phyloP scores from a whole-genome alignment of 1,140 invertebrate genomes.

The Temnothorax curvispinosus region DNA sequence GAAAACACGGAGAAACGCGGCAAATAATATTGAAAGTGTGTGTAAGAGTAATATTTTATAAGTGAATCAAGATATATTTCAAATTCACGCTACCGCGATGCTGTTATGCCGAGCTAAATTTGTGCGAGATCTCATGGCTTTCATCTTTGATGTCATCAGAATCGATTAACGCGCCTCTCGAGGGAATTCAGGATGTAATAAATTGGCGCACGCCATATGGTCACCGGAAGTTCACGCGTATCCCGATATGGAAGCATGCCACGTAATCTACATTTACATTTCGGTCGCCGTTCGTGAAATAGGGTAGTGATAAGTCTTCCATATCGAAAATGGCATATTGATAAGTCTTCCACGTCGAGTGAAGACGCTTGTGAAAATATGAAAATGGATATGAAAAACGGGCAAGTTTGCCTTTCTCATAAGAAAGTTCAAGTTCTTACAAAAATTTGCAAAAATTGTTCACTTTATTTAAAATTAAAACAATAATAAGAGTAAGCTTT shows the following conservation, averaged over 20 bases:
- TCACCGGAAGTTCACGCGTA: slow-evolving; percentile 37
- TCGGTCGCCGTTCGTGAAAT: neutral
- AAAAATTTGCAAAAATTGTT: neutral
- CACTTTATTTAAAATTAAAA: neutral
- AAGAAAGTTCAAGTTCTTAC: neutral
- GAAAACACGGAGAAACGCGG: neutral
- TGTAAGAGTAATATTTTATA: neutral
- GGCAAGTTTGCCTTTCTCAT: neutral
- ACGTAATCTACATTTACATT: slow-evolving; percentile 44
- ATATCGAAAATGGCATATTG: slow-evolving; percentile 1
- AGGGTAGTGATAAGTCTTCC: slow-evolving; percentile 1
- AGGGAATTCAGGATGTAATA: slow-evolving; percentile 53
- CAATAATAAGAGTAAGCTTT: neutral
- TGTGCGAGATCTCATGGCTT: slow-evolving; percentile 17
- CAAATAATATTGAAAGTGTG: neutral
- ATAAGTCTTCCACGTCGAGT: neutral
- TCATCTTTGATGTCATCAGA: slow-evolving; percentile 32
- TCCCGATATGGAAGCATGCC: slow-evolving; percentile 8
- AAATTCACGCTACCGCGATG: slow-evolving; percentile 1
- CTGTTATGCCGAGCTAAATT: slow-evolving; percentile 31
- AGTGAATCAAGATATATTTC: neutral
- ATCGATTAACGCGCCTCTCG: slow-evolving; percentile 40
- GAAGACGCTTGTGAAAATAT: no score
- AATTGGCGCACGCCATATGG: slow-evolving; percentile 45
- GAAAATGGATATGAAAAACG: neutral